A percentile compares a stretch with the other conserved stretches of the same genome.
Evolutionary conservation across 2,888 invertebrate species (phyloP).

Genomic region (Gastrophysa polygoni): DNA sequence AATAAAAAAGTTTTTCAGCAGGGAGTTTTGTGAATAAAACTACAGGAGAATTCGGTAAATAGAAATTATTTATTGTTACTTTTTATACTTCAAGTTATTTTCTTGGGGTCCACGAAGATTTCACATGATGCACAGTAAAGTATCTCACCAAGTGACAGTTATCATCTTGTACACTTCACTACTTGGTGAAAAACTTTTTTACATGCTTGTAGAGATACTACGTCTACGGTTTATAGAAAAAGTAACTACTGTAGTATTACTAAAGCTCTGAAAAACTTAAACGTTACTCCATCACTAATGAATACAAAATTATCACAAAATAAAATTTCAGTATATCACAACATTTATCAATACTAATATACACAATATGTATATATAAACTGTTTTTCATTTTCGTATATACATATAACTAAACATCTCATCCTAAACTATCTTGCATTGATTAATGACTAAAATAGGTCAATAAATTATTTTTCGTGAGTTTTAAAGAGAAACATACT

Average conservation of each 20-base stretch:
- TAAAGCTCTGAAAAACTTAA: background rate
- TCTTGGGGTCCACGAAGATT: background rate
- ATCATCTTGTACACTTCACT: background rate
- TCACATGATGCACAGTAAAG: background rate
- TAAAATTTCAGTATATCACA: constrained; percentile 34
- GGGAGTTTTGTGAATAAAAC: background rate
- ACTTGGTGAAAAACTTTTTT: background rate
- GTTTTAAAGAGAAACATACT: constrained; percentile 2
- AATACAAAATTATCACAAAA: constrained; percentile 38
- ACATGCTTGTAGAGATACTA: background rate
- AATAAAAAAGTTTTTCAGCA: no score
- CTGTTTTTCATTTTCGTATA: constrained; percentile 22
- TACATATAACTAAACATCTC: constrained; percentile 34
- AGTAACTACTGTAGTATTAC: background rate
- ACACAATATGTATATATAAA: constrained; percentile 18
- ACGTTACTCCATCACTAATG: constrained; percentile 19
- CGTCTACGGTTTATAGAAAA: background rate
- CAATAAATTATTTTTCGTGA: constrained; percentile 17
- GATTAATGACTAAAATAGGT: constrained; percentile 42
- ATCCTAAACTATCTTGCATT: constrained; percentile 42
- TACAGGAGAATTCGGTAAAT: background rate
- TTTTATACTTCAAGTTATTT: constrained; percentile 8
- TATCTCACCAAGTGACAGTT: background rate
- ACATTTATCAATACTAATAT: constrained; percentile 36
- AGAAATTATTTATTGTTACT: constrained; percentile 11